Evolutionary conservation across 1,140 invertebrate species (phyloP).

Genomic region (Epicauta chinensis): DNA sequence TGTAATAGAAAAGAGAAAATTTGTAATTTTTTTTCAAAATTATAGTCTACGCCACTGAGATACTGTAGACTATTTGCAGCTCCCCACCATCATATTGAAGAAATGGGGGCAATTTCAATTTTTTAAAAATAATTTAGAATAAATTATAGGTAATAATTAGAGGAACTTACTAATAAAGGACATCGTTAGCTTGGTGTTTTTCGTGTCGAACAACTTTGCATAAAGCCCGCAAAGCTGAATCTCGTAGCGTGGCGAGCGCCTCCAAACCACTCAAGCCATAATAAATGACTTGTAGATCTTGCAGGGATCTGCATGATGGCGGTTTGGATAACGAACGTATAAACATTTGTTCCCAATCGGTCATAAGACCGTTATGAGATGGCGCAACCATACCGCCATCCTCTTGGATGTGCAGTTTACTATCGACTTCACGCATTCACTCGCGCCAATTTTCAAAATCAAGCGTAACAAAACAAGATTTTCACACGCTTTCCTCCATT

Average conservation of each 20-base stretch:
- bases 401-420: slow-evolving; percentile 8
- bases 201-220: slow-evolving; percentile 69
- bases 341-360: slow-evolving; percentile 57
- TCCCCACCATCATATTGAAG: too few relatives aligned
- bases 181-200: slow-evolving; percentile 69
- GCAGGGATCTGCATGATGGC: slow-evolving; percentile 54
- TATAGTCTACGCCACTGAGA: neutral
- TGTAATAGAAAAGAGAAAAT: too few relatives aligned
- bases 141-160: too few relatives aligned
- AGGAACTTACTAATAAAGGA: slow-evolving; percentile 68
- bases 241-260: slow-evolving; percentile 62
- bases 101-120: too few relatives aligned
- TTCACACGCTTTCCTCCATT: too few relatives aligned
- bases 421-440: slow-evolving; percentile 11
- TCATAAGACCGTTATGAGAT: slow-evolving; percentile 37
- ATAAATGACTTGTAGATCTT: slow-evolving; percentile 74
- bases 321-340: slow-evolving; percentile 55
- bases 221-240: slow-evolving; percentile 61
- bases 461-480: too few relatives aligned
- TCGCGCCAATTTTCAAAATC: too few relatives aligned
- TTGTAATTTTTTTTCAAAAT: slow-evolving; percentile 1
- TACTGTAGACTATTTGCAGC: too few relatives aligned
- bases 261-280: slow-evolving; percentile 68
- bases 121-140: too few relatives aligned
- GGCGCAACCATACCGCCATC: slow-evolving; percentile 22